Evolutionary conservation across 2,888 invertebrate genomes (phyloP), one percentile per base, ranked within the genome.

Genomic region (Xanthia togata): DNA sequence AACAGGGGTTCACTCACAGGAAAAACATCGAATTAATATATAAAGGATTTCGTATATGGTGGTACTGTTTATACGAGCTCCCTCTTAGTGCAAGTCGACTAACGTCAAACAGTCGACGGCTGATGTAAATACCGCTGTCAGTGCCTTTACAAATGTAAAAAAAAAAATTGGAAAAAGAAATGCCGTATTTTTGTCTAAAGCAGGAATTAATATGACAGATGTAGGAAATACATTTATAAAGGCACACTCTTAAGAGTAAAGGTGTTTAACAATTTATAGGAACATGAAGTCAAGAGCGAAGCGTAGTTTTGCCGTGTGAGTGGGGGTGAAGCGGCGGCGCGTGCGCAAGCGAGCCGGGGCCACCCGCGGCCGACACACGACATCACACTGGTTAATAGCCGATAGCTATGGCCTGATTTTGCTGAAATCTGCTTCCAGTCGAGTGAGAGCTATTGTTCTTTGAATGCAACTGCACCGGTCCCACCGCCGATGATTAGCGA

Each of bases 311-410:
- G 86, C 76, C 74, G 89, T 70, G 84, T 73, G 82, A 85, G 85
- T 77, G 88, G 83, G 87, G 79, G 89, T 89, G 93, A 93, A 93
- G 95, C 95, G 92, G 94, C 95, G 95, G 91, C 94, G 90, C 89
- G 93, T 90, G 91, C 87, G 84, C 80, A 84, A 86, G 85, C 85
- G 57, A 65, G 63, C 57, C 63, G 75, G 62, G 14, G 84, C 60
- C 62, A 35, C 84, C 73, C 74, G 71, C 73, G 38, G 38, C 38
- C 35, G 35, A 5, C 38, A 38, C 38, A 23, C n/a, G 11, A 53
- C 41, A 38, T 41, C 47, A n/a, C 65, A 35, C 55, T 55, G 8
- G 3, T 4, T 4, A 41, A 9, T 41, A 26, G 76, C 35, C 11
- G 11, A 2, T 4, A n/a, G n/a, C 1, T 12, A 20, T 60, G 5